Evolutionary conservation across 2,888 invertebrate species (phyloP).

Genomic region (Pollenia amentaria): DNA sequence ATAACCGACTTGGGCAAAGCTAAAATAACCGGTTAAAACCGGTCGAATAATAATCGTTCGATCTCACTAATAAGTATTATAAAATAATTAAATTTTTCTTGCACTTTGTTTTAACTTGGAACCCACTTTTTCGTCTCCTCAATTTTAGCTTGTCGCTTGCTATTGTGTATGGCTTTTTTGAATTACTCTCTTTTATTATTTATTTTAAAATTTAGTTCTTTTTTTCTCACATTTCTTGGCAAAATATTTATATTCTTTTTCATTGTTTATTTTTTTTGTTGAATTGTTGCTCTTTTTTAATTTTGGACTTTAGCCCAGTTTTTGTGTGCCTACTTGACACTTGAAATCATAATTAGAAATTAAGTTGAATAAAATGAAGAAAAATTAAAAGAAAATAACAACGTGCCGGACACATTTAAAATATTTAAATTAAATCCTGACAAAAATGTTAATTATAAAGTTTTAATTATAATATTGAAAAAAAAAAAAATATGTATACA

Average conservation of each 20-base stretch:
- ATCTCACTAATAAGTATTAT: too few relatives aligned
- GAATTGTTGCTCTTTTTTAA: not conserved
- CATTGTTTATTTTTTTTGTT: slow-evolving; percentile 4
- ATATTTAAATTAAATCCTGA: not conserved
- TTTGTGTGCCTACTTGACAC: not conserved
- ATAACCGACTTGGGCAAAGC: too few relatives aligned
- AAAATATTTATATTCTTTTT: not conserved
- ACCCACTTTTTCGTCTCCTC: too few relatives aligned
- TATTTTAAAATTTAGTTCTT: not conserved
- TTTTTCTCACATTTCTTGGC: not conserved
- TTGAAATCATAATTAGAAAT: slow-evolving; percentile 38
- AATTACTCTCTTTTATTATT: not conserved
- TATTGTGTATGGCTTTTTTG: too few relatives aligned
- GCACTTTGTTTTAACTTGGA: too few relatives aligned
- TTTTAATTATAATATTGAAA: not conserved
- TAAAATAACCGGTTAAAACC: too few relatives aligned
- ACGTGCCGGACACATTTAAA: not conserved
- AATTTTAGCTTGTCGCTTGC: too few relatives aligned
- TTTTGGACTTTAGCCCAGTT: slow-evolving; percentile 9
- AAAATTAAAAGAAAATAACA: not conserved
- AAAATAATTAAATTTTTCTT: too few relatives aligned
- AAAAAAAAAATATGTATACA: too few relatives aligned
- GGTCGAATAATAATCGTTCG: too few relatives aligned
- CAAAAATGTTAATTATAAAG: not conserved
- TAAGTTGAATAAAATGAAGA: slow-evolving; percentile 9